Evolutionary conservation across 2,888 invertebrate genomes (phyloP), one percentile per base, ranked within the genome.

Genomic region (Drepana falcataria): DNA sequence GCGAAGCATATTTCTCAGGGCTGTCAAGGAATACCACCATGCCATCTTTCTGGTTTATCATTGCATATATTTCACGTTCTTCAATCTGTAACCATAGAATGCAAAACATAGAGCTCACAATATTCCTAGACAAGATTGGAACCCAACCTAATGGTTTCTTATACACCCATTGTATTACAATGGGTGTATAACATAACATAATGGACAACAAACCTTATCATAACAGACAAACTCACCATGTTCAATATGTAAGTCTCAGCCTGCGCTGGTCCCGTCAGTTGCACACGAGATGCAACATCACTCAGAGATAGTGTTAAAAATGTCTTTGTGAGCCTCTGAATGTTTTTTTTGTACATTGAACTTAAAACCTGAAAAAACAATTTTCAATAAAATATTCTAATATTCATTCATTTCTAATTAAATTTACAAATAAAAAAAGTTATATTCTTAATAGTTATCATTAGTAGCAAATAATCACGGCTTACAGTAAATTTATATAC

Each of bases 11-110:
- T 82, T 97, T 98, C 80, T 98, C 98, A 6, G 98, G 98, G 83
- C 97, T 97, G 76, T 99, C 98, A 68, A 97, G 94, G 81, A 99
- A 99, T 54, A 97, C 93, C 21, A 99, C 98, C 98, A 99, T 99
- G 9, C 99, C 98, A 87, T 99, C 98, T 84, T 97, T 97, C 89
- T 98, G 97, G 90, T 98, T 98, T 65, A 99, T 98, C 73, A 96
- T 96, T 35, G 99, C 99, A 90, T 95, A 98, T 69, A 99, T 99
- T 91, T 98, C 98, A 54, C 97, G 96, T 81, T 98, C 97, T 89
- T 98, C 98, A 74, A 99, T 99, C 98, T 98, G 70, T 41, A 71
- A 71, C 37, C 3, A 5, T 37, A 9, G 33, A 40, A 59, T 48
- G 47, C 33, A 48, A 35, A 48, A 52, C 41, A 21, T 49, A 9